phyloP scores from a whole-genome alignment of 2,797 vertebrate genomes.

The Chelmon rostratus region DNA sequence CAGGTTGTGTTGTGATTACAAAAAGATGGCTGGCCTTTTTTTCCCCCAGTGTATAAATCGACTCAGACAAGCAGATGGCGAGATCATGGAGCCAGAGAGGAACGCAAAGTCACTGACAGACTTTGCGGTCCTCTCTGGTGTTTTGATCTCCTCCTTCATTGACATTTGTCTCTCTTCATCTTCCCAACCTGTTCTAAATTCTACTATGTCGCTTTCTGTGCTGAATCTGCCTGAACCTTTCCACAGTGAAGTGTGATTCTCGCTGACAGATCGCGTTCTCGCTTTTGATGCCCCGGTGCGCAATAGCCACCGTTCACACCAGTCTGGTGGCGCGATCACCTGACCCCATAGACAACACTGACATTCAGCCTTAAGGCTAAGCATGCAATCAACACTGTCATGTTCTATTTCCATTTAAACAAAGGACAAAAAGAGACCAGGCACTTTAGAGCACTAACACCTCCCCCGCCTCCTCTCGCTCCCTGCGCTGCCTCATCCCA shows the following conservation, averaged over 20 bases:
- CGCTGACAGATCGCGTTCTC: constrained; percentile 9
- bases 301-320: constrained; percentile 18
- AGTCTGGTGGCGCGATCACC: constrained; percentile 27
- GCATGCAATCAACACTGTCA: constrained; percentile 71
- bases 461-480: constrained; percentile 53
- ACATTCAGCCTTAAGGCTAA: constrained; percentile 62
- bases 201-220: neutral
- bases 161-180: constrained; percentile 46
- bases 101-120: too few species aligned
- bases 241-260: constrained; percentile 18
- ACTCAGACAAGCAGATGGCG: constrained; percentile 79
- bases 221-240: constrained; percentile 40
- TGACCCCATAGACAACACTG: constrained; percentile 59
- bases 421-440: constrained; percentile 68
- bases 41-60: constrained; percentile 64
- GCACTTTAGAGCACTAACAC: constrained; percentile 67
- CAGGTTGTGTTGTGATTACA: constrained; percentile 61
- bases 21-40: constrained; percentile 58
- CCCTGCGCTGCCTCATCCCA: constrained; percentile 75
- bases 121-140: constrained; percentile 47
- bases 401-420: constrained; percentile 80
- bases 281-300: constrained; percentile 17
- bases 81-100: constrained; percentile 62
- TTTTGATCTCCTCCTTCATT: constrained; percentile 47
- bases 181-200: constrained; percentile 41